These are phyloP conservation scores for Petroica traversi DNA, from an alignment of 2,113 vertebrate genomes.

Conservation along the genomic window DNA sequence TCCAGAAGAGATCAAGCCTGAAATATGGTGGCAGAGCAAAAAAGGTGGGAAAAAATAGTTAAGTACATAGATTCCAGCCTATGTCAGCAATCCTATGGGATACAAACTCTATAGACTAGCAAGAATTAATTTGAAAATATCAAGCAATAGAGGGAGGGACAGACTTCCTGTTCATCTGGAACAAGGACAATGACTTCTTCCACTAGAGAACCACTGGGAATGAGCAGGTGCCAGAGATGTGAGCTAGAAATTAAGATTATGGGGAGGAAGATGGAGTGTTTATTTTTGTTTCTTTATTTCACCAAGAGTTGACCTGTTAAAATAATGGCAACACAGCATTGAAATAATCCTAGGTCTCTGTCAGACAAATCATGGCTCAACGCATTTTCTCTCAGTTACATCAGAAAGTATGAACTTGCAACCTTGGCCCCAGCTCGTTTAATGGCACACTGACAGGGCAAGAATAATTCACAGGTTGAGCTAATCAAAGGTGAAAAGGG, in stretches of 20 bases:
- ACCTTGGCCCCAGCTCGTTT: conserved; percentile 71
- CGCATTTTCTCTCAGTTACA: conserved; percentile 64
- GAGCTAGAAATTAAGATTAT: neutral
- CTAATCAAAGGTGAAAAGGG: conserved; percentile 99
- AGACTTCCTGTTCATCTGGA: neutral
- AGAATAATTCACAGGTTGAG: conserved; percentile 85
- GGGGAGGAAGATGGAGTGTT: neutral
- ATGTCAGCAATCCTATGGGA: neutral
- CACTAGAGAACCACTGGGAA: neutral
- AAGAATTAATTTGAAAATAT: neutral
- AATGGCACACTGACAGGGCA: conserved; percentile 89
- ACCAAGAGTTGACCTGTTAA: conserved; percentile 38
- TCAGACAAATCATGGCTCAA: conserved; percentile 65
- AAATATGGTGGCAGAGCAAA: neutral
- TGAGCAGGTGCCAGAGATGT: neutral
- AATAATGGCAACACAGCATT: conserved; percentile 45
- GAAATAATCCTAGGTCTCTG: conserved; percentile 69
- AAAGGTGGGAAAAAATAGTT: accelerated
- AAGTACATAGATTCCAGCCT: neutral
- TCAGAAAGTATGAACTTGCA: conserved; percentile 70
- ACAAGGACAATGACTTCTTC: neutral
- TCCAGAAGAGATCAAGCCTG: neutral
- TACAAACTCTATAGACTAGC: neutral
- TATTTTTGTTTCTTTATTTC: conserved; percentile 26
- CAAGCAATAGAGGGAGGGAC: neutral